Evolutionary conservation across 2,888 invertebrate species (phyloP).

Genomic region (Syritta pipiens): DNA sequence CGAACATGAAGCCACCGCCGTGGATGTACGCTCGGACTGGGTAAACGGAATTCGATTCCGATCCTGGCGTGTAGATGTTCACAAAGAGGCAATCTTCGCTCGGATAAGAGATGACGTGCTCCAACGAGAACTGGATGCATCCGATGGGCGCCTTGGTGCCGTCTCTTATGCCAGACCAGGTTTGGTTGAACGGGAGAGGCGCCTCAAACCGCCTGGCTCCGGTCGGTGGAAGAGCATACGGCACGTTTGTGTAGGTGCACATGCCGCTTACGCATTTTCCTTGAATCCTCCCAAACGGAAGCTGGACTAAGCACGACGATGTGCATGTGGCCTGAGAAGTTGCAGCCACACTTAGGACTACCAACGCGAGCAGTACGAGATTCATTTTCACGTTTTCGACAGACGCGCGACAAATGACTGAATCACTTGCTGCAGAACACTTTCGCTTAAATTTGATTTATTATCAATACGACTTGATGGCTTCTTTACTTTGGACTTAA

Average conservation of each 20-base stretch:
- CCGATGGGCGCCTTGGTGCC: slow-evolving; percentile 82
- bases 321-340: too few relatives aligned
- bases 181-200: slow-evolving; percentile 70
- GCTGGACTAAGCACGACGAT: too few relatives aligned
- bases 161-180: slow-evolving; percentile 72
- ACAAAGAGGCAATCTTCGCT: slow-evolving; percentile 48
- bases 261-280: slow-evolving; percentile 75
- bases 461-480: too few relatives aligned
- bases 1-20: slow-evolving; percentile 84
- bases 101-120: too few relatives aligned
- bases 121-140: slow-evolving; percentile 84
- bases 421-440: too few relatives aligned
- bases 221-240: slow-evolving; percentile 84
- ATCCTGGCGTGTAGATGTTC: slow-evolving; percentile 80
- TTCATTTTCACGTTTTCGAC: too few relatives aligned
- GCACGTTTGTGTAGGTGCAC: slow-evolving; percentile 84
- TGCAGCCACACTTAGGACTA: too few relatives aligned
- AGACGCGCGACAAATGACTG: too few relatives aligned
- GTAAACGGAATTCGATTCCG: too few relatives aligned
- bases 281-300: slow-evolving; percentile 72
- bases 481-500: too few relatives aligned
- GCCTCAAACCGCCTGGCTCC: slow-evolving; percentile 82
- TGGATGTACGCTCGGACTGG: slow-evolving; percentile 84
- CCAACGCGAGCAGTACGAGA: too few relatives aligned
- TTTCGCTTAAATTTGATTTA: too few relatives aligned